Evolutionary conservation across 2,113 vertebrate genomes (phyloP).

Genomic region (Ciconia stormi): DNA sequence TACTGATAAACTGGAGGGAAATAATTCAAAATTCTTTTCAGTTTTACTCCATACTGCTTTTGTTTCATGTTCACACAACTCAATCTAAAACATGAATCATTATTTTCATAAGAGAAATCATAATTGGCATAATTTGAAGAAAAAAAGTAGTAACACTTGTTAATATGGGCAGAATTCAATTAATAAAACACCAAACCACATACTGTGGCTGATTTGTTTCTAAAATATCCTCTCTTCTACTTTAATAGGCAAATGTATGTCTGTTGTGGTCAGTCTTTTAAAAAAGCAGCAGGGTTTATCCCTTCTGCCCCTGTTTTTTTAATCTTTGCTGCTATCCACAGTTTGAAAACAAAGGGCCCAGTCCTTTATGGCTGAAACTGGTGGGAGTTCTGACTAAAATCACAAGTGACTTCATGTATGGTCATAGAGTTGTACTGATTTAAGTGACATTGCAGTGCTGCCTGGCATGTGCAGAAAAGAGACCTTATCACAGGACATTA

Average conservation of each 20-base stretch:
- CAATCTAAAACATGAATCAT: constrained; percentile 33
- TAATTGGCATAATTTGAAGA: constrained; percentile 52
- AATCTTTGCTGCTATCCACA: background rate
- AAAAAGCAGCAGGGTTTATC: background rate
- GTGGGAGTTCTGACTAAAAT: background rate
- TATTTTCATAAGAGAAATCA: constrained; percentile 24
- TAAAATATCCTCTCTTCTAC: constrained; percentile 1
- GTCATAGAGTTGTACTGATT: too few species aligned
- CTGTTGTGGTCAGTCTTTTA: background rate
- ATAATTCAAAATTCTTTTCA: constrained; percentile 37
- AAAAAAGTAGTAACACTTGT: background rate
- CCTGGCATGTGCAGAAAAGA: background rate
- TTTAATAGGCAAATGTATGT: background rate
- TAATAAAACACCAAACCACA: constrained; percentile 33
- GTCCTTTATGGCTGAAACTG: background rate
- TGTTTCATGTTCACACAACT: constrained; percentile 50
- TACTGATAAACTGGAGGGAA: constrained; percentile 35
- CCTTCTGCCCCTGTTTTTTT: background rate
- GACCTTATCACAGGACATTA: background rate
- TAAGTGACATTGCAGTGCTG: background rate
- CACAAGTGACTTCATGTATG: background rate
- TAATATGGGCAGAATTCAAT: constrained; percentile 56
- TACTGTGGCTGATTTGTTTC: background rate
- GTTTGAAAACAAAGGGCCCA: background rate
- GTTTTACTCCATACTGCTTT: constrained; percentile 43